phyloP scores from a whole-genome alignment of 2,113 vertebrate genomes.

The Indicator indicator region DNA sequence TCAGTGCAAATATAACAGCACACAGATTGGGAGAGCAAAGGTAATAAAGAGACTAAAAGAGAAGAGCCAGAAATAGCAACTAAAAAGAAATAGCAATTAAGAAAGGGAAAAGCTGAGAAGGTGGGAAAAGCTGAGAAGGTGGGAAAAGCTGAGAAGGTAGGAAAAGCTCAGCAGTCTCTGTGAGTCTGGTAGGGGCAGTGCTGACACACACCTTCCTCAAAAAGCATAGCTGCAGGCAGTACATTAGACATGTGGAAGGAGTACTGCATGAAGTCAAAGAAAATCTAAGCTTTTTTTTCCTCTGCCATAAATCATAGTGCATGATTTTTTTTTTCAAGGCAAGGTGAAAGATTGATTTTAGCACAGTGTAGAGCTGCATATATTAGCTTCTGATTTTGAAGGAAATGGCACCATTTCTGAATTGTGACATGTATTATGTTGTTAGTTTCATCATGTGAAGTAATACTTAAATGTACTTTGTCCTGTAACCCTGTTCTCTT shows the following conservation, averaged over 20 bases:
- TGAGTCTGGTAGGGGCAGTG: not conserved
- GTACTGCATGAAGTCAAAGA: constrained; percentile 22
- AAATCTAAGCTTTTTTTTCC: constrained; percentile 56
- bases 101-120: not conserved
- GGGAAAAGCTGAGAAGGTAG: not conserved
- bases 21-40: not conserved
- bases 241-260: constrained; percentile 25
- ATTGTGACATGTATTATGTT: not conserved
- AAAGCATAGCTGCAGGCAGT: constrained; percentile 21
- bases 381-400: constrained; percentile 48
- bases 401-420: constrained; percentile 31
- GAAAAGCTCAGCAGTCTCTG: not conserved
- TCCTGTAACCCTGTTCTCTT: not conserved
- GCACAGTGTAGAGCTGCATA: constrained; percentile 10
- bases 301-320: constrained; percentile 53
- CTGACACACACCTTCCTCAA: not conserved
- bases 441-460: constrained; percentile 18
- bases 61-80: not conserved
- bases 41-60: not conserved
- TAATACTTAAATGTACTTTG: not conserved
- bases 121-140: not conserved
- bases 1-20: not conserved
- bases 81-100: not conserved
- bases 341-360: constrained; percentile 49
- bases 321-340: not conserved